Base-by-base conservation (phyloP, 1,140 invertebrate genomes). In the Penaeus chinensis region DNA sequence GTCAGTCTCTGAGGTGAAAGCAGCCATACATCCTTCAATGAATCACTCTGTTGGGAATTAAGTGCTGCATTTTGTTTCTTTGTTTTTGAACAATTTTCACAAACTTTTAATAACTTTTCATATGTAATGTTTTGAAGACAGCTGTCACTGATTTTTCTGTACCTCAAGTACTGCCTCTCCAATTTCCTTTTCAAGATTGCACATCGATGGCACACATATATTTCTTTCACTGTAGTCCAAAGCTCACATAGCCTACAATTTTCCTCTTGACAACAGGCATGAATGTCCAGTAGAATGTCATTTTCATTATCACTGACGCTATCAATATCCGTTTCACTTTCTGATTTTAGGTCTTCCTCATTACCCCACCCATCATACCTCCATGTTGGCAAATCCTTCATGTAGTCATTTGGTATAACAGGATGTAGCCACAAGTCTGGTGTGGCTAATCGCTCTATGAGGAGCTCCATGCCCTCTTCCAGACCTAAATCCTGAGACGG, bases 351-450 rank as follows among this genome's bases (percentile, higher is more conserved):
- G 47, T 89, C 87, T 27, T 89, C 83, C 54, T 85, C 84, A 54
- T 87, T 82, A 60, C 89, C 89, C 90, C 90, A 91, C 10, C 91
- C 90, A 27, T 89, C 84, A 88, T 92, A 92, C n/a, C 90, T 91
- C 94, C 94, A 94, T 11, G 93, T 91, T 13, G 93, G 93, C n/a
- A 94, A 91, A 76, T 93, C 91, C 80, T 93, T 92, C 37, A 94
- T 92, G 89, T 94, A 94, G 76, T 94, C 93, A 24, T 82, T 90
- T 61, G 91, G 91, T 32, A 93, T 90, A 42, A 92, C 91, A 16
- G 93, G 92, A 74, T 92, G 92, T 16, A 94, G 90, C 92, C 93
- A 94, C 1, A 94, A 89, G 88, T 93, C 92, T 22, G 93, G 93
- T 62, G 93, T 92, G 42, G 93, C 92, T 19, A 93, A 90, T 11